Percentiles rank a stretch among this genome's conserved stretches.
Conservation (phyloP, 2,888 invertebrate genomes). For the Aphidoletes aphidimyza region DNA sequence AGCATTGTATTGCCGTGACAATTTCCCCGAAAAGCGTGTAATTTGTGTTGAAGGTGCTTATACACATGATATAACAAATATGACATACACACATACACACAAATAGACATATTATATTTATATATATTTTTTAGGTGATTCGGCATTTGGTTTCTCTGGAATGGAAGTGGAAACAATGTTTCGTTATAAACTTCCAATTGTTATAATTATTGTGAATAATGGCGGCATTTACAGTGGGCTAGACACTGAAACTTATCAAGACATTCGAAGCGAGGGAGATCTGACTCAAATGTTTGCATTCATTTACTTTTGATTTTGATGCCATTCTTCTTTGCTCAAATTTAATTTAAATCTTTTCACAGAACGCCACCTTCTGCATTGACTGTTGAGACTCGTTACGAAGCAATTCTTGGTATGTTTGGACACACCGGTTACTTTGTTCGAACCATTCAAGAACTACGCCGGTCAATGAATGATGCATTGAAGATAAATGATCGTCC, state of each 20-base stretch:
- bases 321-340: slow-evolving; percentile 55
- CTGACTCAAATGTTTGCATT: slow-evolving; percentile 77
- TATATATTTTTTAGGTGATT: no score
- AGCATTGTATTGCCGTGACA: slow-evolving; percentile 86
- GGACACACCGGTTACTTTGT: slow-evolving; percentile 84
- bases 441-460: slow-evolving; percentile 79
- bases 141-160: slow-evolving; percentile 97
- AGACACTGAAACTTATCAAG: slow-evolving; percentile 77
- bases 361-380: slow-evolving; percentile 89
- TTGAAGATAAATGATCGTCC: slow-evolving; percentile 79
- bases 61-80: no score
- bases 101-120: no score
- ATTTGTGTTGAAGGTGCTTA: slow-evolving; percentile 96
- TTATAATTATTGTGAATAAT: slow-evolving; percentile 91
- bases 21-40: slow-evolving; percentile 83
- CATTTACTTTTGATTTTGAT: slow-evolving; percentile 48
- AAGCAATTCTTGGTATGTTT: slow-evolving; percentile 89
- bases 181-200: slow-evolving; percentile 90
- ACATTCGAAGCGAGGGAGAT: slow-evolving; percentile 77
- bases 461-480: slow-evolving; percentile 75
- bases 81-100: no score
- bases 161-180: slow-evolving; percentile 98
- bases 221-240: slow-evolving; percentile 94
- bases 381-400: slow-evolving; percentile 83
- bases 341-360: slow-evolving; percentile 60